These are phyloP conservation scores for Arge pagana DNA, from an alignment of 2,888 invertebrate genomes.

Conservation along the genomic window DNA sequence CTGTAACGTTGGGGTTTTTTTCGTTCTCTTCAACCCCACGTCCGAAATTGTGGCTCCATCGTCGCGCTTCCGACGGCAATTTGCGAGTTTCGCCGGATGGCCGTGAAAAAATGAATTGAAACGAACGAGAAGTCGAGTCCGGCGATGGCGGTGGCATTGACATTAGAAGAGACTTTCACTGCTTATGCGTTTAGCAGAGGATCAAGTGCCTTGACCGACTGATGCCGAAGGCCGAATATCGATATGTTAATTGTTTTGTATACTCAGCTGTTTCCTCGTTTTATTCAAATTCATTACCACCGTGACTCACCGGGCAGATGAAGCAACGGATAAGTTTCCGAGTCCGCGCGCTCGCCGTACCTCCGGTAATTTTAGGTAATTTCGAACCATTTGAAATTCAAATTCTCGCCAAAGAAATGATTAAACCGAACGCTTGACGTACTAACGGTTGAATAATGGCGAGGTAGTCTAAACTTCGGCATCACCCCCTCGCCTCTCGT, in stretches of 20 bases:
- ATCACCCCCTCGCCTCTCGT: no score
- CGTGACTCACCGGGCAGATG: slow-evolving; percentile 1
- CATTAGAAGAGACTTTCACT: slow-evolving; percentile 12
- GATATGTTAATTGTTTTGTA: slow-evolving; percentile 14
- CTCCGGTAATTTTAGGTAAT: not conserved
- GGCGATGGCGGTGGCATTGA: slow-evolving; percentile 14
- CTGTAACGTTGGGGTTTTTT: no score
- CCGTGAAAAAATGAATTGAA: slow-evolving; percentile 14
- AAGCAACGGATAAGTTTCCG: not conserved
- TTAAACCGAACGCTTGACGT: not conserved
- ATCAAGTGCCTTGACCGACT: slow-evolving; percentile 20
- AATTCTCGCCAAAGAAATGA: not conserved
- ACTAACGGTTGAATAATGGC: no score
- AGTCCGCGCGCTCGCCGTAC: not conserved
- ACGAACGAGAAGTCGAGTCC: no score
- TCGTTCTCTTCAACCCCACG: no score
- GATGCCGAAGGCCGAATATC: not conserved
- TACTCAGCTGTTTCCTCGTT: slow-evolving; percentile 10
- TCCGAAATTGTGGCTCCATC: no score
- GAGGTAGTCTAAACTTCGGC: not conserved
- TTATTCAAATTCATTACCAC: slow-evolving; percentile 8
- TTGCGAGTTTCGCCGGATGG: no score
- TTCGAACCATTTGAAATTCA: not conserved
- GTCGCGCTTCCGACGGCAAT: no score
- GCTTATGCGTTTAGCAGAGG: not conserved